These are phyloP conservation scores for Harmothoe impar DNA, from an alignment of 2,888 invertebrate species.

Conservation along the genomic window DNA sequence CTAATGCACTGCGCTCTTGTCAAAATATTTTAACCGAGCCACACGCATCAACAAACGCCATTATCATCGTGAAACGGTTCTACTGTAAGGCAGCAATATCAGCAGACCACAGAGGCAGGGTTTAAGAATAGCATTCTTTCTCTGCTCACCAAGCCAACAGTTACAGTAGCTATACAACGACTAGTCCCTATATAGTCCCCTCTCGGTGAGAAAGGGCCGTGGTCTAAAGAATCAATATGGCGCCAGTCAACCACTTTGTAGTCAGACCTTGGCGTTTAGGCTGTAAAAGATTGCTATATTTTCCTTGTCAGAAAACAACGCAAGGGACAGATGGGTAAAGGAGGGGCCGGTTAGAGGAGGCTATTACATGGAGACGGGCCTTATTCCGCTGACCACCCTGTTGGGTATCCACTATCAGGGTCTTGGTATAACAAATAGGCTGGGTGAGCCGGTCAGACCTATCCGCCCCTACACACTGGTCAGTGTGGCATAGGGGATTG, in stretches of 20 bases:
- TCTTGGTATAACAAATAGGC: background rate
- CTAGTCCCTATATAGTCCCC: background rate
- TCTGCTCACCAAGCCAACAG: background rate
- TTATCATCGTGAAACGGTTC: background rate
- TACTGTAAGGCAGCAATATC: too few relatives aligned
- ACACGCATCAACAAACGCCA: background rate
- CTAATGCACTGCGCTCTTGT: background rate
- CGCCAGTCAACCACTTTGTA: constrained; percentile 7
- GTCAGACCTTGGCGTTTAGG: background rate
- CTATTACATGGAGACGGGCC: background rate
- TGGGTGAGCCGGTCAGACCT: background rate
- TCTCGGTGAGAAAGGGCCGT: background rate
- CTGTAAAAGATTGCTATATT: background rate
- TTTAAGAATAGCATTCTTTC: background rate
- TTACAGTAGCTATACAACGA: background rate
- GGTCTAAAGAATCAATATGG: background rate
- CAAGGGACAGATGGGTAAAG: background rate
- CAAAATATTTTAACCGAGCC: background rate
- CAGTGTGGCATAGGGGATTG: background rate
- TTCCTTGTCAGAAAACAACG: constrained; percentile 24
- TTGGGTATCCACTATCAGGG: background rate
- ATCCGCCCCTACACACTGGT: background rate
- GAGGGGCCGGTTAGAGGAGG: background rate
- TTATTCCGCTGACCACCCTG: background rate
- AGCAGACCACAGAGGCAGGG: background rate